Evolutionary conservation across 1,140 invertebrate genomes (phyloP), one percentile per base, ranked within the genome.

Genomic region (Brachionus manjavacas): DNA sequence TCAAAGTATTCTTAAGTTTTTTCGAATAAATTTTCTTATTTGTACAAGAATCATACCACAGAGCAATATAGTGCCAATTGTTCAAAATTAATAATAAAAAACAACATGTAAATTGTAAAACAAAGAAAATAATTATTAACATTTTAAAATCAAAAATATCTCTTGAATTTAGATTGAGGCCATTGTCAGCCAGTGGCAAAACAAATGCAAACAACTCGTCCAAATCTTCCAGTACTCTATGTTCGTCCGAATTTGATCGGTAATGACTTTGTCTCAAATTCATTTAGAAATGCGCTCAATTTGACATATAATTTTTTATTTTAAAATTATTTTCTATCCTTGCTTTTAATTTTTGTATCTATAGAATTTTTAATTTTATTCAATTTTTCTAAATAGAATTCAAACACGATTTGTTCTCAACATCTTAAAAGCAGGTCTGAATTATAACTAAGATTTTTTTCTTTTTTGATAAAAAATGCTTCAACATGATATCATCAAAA

Each of bases 51-150:
- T 72, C 35, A 20, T 72, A 72, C 39, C 68, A 72, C 9, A 72
- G n/a, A 39, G 68, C 28, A 41, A 72, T 72, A 41, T 72, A 72
- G 20, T 72, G 68, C 68, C 68, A 72, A 41, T 72, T 72, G 68
- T 72, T 72, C 39, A 72, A 72, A 39, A 72, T 41, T 16, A 72
- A 72, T 41, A 72, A 41, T 16, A 72, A 41, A 39, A 39, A 41
- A 72, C 68, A 72, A 72, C 68, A 72, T 41, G 39, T 72, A 41
- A 72, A 72, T 23, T 72, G 68, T 39, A 72, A 39, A 20, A 72
- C 46, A 41, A 72, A 72, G 39, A 39, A 72, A 72, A 39, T 8
- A 39, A 72, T 12, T 72, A 72, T 20, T 16, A 72, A 41, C 43
- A 39, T 41, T 41, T 41, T 72, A n/a, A 72, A 7, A 41, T 72